A percentile compares a stretch with the other conserved stretches of the same genome.
Evolutionary conservation across 2,113 vertebrate species (phyloP).

Genomic region (Crypturellus undulatus): DNA sequence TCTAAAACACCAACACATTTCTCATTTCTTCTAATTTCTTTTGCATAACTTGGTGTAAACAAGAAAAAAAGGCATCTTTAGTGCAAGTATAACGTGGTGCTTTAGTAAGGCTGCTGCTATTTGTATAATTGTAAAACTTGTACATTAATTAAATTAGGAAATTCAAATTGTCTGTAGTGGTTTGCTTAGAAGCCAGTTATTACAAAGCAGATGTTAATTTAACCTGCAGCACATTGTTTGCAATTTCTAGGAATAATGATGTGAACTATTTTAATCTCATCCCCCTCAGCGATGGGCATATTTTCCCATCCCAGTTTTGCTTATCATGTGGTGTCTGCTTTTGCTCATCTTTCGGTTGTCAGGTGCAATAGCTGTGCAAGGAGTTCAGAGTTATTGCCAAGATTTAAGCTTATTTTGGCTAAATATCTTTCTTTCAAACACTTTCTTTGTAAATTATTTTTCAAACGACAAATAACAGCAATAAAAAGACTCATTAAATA

Average conservation of each 20-base stretch:
- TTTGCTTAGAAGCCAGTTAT: neutral
- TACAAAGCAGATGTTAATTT: neutral
- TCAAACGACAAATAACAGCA: neutral
- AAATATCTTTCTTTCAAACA: neutral
- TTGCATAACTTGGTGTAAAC: neutral
- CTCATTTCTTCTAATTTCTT: neutral
- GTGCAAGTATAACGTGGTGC: neutral
- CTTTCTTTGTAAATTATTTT: conserved; percentile 3
- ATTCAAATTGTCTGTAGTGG: neutral
- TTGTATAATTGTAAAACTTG: neutral
- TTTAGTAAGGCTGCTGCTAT: neutral
- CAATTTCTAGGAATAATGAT: neutral
- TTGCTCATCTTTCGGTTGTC: neutral
- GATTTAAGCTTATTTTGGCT: neutral
- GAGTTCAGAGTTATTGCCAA: neutral
- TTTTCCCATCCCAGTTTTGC: neutral
- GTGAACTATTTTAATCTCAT: neutral
- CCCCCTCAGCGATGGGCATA: neutral
- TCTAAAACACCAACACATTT: neutral
- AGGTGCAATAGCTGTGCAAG: neutral
- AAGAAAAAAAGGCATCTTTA: neutral
- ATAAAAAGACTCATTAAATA: conserved; percentile 15
- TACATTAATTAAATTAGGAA: neutral
- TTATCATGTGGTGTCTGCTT: neutral
- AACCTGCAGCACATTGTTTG: neutral